These are phyloP conservation scores for Gasterosteus nipponicus DNA, from an alignment of 2,113 vertebrate species.

Conservation along the genomic window DNA sequence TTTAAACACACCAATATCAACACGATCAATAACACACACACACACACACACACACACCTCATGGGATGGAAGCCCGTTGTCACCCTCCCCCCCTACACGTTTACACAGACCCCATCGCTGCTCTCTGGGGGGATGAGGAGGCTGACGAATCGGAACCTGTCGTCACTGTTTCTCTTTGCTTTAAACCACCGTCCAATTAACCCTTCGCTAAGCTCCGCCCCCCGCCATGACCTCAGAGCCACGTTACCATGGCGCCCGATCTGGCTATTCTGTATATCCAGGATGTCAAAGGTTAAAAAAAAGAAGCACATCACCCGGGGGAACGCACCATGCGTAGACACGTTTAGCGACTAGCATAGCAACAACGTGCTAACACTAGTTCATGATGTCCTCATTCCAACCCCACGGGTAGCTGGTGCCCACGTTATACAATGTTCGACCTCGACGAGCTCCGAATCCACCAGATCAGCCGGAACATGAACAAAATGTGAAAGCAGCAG, in stretches of 20 bases:
- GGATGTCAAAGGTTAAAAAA: background rate
- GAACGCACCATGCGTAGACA: background rate
- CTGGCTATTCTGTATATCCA: background rate
- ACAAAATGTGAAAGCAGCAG: background rate
- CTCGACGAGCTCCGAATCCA: background rate
- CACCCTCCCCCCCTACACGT: conserved; percentile 21
- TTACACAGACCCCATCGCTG: conserved; percentile 31
- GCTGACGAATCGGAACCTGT: conserved; percentile 52
- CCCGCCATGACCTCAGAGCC: background rate
- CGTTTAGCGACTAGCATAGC: background rate
- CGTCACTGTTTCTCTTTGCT: background rate
- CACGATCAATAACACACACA: conserved; percentile 45
- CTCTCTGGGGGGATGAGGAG: conserved; percentile 24
- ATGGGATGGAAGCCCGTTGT: conserved; percentile 5
- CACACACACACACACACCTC: conserved; percentile 3
- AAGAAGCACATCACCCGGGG: background rate
- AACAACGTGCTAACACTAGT: background rate
- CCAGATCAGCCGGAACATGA: background rate
- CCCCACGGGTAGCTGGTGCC: background rate
- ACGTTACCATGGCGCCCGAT: background rate
- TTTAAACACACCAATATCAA: conserved; percentile 48
- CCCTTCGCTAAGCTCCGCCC: background rate
- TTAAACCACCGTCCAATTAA: conserved; percentile 24
- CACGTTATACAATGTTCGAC: background rate
- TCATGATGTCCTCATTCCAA: background rate